Base-by-base conservation (phyloP, 2,888 invertebrate species). In the Exocentrus adspersus region DNA sequence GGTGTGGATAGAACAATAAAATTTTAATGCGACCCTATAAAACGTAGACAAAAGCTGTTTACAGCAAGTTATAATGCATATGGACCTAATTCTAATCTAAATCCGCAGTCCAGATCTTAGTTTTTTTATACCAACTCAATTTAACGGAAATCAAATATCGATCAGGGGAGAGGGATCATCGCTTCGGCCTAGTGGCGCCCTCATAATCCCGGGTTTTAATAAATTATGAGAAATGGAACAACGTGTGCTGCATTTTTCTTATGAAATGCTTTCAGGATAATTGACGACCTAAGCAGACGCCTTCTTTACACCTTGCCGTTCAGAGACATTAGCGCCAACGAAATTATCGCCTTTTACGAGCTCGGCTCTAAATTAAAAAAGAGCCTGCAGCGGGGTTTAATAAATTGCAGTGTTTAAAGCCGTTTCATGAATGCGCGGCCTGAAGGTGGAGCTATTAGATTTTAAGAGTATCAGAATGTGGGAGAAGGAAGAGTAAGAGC, bases 391-490 rank as follows among this genome's bases (percentile, higher is more conserved):
- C n/a, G 24, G 46, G 21, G 12, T 46, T 20, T 46, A 24, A 46
- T 46, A 46, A 46, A 46, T 46, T 46, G 24, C 46, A 48, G 46
- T 48, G 46, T 48, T 48, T 48, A 48, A 2, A 24, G 14, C 12
- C 21, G 24, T 21, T 46, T 20, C 21, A n/a, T n/a, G n/a, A n/a
- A n/a, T n/a, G n/a, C n/a, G 19, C 10, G 10, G 19, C 10, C 24
- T 3, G 14, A 37, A 37, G 14, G 12, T 37, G 37, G 14, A 37
- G 37, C 6, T 12, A 37, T 37, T n/a, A 37, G 37, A n/a, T 37
- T 12, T 37, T 37, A 12, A n/a, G 37, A 1, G 14, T 37, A 12
- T 37, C n/a, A 24, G 7, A 24, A 37, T 37, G 37, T 37, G n/a
- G n/a, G 37, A 37, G 37, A 3, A 12, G 2, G 12, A 5, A 24